Conservation (phyloP, 2,888 invertebrate species). For the Erebia epiphron region DNA sequence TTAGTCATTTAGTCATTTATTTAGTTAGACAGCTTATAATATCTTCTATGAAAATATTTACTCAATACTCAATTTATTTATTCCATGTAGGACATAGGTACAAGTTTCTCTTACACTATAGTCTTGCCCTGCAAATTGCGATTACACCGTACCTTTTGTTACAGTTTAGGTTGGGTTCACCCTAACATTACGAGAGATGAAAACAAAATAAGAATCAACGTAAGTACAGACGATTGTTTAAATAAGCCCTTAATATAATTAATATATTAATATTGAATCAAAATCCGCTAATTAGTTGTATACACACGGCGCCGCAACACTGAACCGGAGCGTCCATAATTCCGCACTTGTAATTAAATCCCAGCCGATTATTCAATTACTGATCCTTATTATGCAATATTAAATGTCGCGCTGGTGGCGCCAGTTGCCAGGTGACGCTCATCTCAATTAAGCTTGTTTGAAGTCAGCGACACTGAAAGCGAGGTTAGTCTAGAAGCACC, state of each 20-base stretch:
- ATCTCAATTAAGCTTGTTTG: background rate
- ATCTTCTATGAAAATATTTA: too few relatives aligned
- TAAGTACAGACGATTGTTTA: background rate
- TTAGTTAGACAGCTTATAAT: too few relatives aligned
- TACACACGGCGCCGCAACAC: background rate
- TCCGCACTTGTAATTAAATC: constrained; percentile 13
- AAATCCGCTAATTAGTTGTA: constrained; percentile 6
- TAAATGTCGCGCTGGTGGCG: background rate
- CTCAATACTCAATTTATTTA: too few relatives aligned
- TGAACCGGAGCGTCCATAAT: background rate
- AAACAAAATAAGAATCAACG: background rate
- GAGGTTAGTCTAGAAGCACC: too few relatives aligned
- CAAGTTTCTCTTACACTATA: too few relatives aligned
- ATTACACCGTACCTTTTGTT: too few relatives aligned
- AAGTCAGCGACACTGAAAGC: too few relatives aligned
- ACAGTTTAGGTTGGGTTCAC: too few relatives aligned
- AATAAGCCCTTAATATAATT: background rate
- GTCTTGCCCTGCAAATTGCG: too few relatives aligned
- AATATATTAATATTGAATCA: background rate
- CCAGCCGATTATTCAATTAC: constrained; percentile 15
- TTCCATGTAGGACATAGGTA: too few relatives aligned
- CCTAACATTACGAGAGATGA: too few relatives aligned
- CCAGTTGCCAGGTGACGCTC: background rate
- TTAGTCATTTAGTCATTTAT: too few relatives aligned
- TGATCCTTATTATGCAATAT: constrained; percentile 11